Base-by-base conservation (phyloP, 1,140 invertebrate genomes). In the Heterodera schachtii region DNA sequence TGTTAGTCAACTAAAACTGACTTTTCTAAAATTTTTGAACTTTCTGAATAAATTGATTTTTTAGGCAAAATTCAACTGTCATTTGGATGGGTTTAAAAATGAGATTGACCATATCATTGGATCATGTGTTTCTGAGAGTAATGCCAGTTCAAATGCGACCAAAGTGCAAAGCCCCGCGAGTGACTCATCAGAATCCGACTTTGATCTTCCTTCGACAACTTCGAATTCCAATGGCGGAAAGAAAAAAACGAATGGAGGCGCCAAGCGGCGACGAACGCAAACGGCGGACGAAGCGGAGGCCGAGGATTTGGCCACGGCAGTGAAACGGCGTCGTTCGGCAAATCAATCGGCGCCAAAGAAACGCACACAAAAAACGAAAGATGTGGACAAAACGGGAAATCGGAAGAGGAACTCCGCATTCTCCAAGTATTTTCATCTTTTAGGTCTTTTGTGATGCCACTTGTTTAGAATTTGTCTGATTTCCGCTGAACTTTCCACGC, bases 401-500 rank as follows among this genome's bases (percentile, higher is more conserved):
- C 11, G 41, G 6, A 80, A 80, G 41, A 77, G 75, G n/a, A 19
- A 81, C 31, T 74, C 79, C n/a, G 57, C 60, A 9, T 80, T 80
- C 47, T 71, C 79, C 43, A 78, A 70, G 76, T 78, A 47, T 7
- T 31, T 31, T 31, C 31, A 31, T 31, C 31, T 31, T 31, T 31
- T 31, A 0, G 49, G 19, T 67, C 41, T 77, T 57, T 76, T 76
- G 3, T 3, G n/a, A 64, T 11, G 31, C 57, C 43, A 16, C 4
- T 77, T 9, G 44, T 43, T 21, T 64, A 73, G 77, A 31, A 82
- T 84, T 16, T 84, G 83, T 70, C 77, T 85, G 4, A 60, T 84
- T n/a, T 81, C 82, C 31, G 60, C 84, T 41, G 83, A 84, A 70
- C 57, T 84, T n/a, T 84, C 75, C 11, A 47, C 46, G 19, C 19